Evolutionary conservation across 37 sponge, comb jelly and placozoan species (phyloP).

Genomic region (Hormiphora californensis): DNA sequence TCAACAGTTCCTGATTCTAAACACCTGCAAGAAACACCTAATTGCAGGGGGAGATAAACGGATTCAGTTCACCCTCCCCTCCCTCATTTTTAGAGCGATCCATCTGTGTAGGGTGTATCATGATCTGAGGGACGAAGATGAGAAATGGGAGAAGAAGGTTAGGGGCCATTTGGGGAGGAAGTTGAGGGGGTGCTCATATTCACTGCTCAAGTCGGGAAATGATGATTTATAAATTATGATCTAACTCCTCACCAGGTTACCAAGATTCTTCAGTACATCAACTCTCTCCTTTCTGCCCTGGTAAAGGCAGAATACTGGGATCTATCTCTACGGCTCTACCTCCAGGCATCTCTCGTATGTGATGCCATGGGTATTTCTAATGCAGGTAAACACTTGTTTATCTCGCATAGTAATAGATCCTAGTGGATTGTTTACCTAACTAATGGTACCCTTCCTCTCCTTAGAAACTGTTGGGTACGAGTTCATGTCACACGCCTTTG

Average conservation of each 20-base stretch:
- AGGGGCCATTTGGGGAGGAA: conserved; percentile 15
- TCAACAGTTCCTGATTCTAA: conserved; percentile 92
- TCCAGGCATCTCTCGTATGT: conserved; percentile 92
- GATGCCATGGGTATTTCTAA: conserved; percentile 62
- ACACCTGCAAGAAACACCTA: conserved; percentile 76
- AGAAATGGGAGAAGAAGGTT: conserved; percentile 88
- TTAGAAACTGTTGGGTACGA: conserved; percentile 91
- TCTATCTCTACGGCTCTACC: conserved; percentile 74
- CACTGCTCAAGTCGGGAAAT: not conserved
- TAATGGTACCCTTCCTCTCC: no score
- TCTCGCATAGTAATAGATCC: no score
- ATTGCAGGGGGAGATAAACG: conserved; percentile 73
- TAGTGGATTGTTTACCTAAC: no score
- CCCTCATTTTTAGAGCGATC: conserved; percentile 85
- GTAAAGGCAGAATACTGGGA: conserved; percentile 65
- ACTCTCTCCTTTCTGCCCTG: conserved; percentile 76
- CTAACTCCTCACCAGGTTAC: no score
- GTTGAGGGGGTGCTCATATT: not conserved
- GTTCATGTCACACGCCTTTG: conserved; percentile 84
- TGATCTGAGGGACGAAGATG: conserved; percentile 71
- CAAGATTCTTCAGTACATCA: conserved; percentile 82
- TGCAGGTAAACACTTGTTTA: not conserved
- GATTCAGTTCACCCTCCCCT: conserved; percentile 72
- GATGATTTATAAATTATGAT: no score
- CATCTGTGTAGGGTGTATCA: conserved; percentile 69